Evolutionary conservation across 2,888 invertebrate species (phyloP), one percentile per base, ranked within the genome.

Genomic region (Monopis laevigella): DNA sequence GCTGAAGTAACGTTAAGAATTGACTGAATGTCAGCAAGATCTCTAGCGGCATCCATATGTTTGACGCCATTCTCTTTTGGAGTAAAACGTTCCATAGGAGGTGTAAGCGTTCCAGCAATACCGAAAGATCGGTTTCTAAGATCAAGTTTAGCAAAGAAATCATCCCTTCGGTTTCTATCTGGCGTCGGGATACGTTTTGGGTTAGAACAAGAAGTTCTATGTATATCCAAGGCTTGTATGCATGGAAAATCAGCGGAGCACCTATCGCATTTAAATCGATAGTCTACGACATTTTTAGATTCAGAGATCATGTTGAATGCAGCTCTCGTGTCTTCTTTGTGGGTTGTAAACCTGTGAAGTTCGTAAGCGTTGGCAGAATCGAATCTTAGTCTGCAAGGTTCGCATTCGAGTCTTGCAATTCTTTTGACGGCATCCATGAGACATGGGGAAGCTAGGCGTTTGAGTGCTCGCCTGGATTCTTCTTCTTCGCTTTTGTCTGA

Each of bases 1-100:
- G 86, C 82, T 10, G 89, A 88, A 19, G 92, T 90, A 50, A 92
- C 88, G 14, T 88, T 88, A 41, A 93, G 81, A 48, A 93, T 93
- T 18, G 92, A 90, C 60, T 90, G 90, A 47, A 94, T 93, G 56
- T 93, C 93, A 32, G 93, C 93, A 46, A 93, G 77, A 55, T 94
- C 93, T 60, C 88, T 88, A 18, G 84, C 85, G 47, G 82, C 80
- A 52, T 87, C 86, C 21, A 77, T 75, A 45, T 75, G 73, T 45
- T 78, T 64, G 18, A 77, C 66, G 2, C 73, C 72, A 45, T 75
- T 81, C 40, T 65, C 57, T 52, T 80, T 75, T 1, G 74, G 61
- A 17, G 74, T 65, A 46, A 72, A 73, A 43, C 72, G 62, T 32
- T 73, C 77, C 65, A 73, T 71, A 10, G 77, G 73, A 8, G 74